Percentiles rank a stretch among this genome's conserved stretches.
Conservation (phyloP, 2,113 vertebrate genomes). For the Melanostigma gelatinosum region DNA sequence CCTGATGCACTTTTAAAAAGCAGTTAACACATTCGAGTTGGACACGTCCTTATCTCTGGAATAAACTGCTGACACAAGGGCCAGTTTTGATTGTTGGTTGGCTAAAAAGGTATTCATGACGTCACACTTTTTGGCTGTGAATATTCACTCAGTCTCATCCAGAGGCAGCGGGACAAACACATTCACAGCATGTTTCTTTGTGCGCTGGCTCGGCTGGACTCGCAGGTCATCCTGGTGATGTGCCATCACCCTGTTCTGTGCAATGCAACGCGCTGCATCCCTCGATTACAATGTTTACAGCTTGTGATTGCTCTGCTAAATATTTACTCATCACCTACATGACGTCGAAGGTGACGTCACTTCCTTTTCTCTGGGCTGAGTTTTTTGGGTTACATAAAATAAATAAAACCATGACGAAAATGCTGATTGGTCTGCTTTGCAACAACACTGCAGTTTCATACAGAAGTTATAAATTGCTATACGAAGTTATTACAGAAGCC, state of each 20-base stretch:
- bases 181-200: neutral
- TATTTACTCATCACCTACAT: neutral
- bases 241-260: neutral
- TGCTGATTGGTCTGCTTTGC: neutral
- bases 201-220: neutral
- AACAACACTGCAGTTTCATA: neutral
- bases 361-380: neutral
- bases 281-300: neutral
- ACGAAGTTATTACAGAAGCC: too few species aligned
- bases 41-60: neutral
- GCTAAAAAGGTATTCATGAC: neutral
- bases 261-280: neutral
- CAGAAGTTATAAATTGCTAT: neutral
- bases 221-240: neutral
- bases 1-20: too few species aligned
- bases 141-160: neutral
- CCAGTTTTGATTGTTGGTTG: neutral
- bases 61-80: too few species aligned
- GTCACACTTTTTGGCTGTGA: neutral
- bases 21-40: neutral
- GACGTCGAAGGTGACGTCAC: neutral
- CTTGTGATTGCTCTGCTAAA: neutral
- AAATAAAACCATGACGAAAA: neutral
- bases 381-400: too few species aligned
- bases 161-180: neutral